Percentiles rank a stretch among this genome's conserved stretches.
Evolutionary conservation across 2,113 vertebrate genomes (phyloP).

Genomic region (Baryphthengus martii): DNA sequence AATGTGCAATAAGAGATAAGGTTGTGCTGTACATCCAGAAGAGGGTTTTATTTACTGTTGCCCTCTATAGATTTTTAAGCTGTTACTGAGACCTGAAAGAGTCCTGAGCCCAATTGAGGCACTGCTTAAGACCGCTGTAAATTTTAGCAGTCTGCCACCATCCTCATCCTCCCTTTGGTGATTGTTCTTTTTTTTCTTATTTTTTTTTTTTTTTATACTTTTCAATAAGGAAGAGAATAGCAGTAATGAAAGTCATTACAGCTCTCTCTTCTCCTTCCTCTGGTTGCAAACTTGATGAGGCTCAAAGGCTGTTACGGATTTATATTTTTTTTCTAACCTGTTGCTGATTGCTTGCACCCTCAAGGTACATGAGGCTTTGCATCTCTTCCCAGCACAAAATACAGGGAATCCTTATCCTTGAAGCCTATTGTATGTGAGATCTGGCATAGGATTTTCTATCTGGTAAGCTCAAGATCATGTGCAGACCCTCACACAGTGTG

Average conservation of each 20-base stretch:
- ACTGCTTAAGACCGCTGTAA: neutral
- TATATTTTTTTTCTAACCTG: neutral
- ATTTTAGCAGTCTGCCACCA: neutral
- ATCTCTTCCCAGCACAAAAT: neutral
- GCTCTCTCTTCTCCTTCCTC: neutral
- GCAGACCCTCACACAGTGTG: neutral
- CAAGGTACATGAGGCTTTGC: neutral
- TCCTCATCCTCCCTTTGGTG: neutral
- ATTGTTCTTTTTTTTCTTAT: too few species aligned
- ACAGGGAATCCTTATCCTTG: neutral
- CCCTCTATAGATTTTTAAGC: neutral
- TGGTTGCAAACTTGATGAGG: neutral
- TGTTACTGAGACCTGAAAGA: neutral
- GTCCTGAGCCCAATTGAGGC: neutral
- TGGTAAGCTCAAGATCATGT: rapidly evolving
- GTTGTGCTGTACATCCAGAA: neutral
- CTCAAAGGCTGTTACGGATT: neutral
- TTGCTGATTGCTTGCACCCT: neutral
- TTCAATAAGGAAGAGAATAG: neutral
- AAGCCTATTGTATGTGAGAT: neutral
- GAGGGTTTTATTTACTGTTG: neutral
- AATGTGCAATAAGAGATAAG: neutral
- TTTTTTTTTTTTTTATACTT: neutral
- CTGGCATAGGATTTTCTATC: neutral
- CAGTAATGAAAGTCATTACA: neutral